Base-by-base conservation (phyloP, 2,888 invertebrate species). In the Leptopilina myrica region DNA sequence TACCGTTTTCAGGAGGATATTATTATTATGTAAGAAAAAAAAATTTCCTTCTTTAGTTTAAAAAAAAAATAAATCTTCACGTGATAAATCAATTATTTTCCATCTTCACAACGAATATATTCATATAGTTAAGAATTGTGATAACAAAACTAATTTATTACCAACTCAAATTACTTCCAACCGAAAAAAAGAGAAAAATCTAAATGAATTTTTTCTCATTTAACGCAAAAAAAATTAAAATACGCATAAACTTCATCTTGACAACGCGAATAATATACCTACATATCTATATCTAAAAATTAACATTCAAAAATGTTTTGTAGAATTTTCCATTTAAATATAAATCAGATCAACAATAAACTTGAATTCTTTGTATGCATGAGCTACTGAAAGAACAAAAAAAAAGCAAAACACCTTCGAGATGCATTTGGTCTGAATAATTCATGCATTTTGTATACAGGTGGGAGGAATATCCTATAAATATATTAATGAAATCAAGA, bases 401-500 rank as follows among this genome's bases (percentile, higher is more conserved):
- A 26, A 73, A 73, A 26, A 56, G 33, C 53, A 33, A 73, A 73
- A 73, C 53, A 73, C 73, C 73, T 73, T 73, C 53, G 53, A 73
- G 53, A 73, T 73, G 53, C 53, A 53, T 73, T 73, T 40, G 33
- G 26, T 12, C 33, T 73, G 73, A 73, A 73, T 73, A 73, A 73
- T 73, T 73, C 73, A 73, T 73, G 33, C 1, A 14, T 8, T 49
- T 20, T 20, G 1, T 49, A 49, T 12, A 14, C 33, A 73, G 33
- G 73, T 73, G 73, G 73, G 73, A 56, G 53, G 73, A 73, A 73
- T 73, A 56, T 53, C 73, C 73, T 53, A 56, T 56, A 73, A 73
- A 73, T 73, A 73, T 73, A 73, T 73, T 73, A 56, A 73, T 73
- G 53, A 56, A 73, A 56, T 73, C 73, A 56, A 73, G 73, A 53